Base-by-base conservation (phyloP, 2,113 vertebrate species). In the Crocuta crocuta region DNA sequence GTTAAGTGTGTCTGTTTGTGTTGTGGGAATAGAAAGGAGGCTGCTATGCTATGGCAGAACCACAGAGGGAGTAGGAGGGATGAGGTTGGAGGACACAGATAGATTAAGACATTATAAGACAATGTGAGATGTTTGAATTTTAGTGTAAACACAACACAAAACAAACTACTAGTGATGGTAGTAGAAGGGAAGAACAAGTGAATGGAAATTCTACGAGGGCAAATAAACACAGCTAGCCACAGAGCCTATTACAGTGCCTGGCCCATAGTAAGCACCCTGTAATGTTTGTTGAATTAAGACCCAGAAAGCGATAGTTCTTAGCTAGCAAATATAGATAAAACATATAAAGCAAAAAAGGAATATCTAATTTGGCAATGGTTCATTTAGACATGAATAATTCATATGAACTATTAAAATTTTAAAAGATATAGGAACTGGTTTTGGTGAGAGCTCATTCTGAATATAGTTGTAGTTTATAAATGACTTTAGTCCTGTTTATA, bases 391-490 rank as follows among this genome's bases (percentile, higher is more conserved):
- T 68, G 55, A 96, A 91, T 91, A 95, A 86, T 33, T 82, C n/a
- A 89, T 70, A 48, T 2, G 19, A 23, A 91, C 11, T 63, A 85
- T 85, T 71, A 91, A 93, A 73, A 17, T 95, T 94, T 58, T 31
- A 85, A 88, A 92, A 95, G 15, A 95, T 16, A 53, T 6, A 68
- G 3, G 28, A 85, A 93, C 48, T 45, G 16, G 11, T 79, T 93
- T 86, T 53, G 85, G 7, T 70, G 79, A 89, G 6, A 85, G 17
- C 26, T 74, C 4, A 81, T 92, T 87, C 11, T 74, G 53, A 94
- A 93, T 93, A 35, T 89, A 94, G 80, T 74, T 74, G 11, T 71
- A 88, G 23, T 80, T 71, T 76, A 76, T 80, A 85, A 86, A 96
- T 84, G 0, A 96, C 31, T 35, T 94, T 66, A 66, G 3, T n/a